These are phyloP conservation scores for Drosophila guanche DNA, from an alignment of 1,140 invertebrate genomes.

Conservation along the genomic window DNA sequence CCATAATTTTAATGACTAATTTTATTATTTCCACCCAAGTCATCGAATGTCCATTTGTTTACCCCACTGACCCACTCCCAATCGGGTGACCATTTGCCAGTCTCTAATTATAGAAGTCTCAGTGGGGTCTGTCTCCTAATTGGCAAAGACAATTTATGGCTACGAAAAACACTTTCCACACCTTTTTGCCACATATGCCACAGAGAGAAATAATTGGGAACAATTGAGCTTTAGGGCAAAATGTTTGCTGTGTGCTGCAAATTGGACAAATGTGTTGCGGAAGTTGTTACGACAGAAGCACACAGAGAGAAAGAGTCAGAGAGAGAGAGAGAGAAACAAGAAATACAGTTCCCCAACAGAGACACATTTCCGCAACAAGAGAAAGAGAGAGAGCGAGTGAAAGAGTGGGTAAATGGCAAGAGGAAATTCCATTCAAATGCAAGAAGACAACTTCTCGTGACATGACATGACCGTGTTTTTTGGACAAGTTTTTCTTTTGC, in stretches of 20 bases:
- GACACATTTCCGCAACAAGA: too few relatives aligned
- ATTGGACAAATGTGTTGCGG: constrained; percentile 66
- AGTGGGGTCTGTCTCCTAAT: constrained; percentile 25
- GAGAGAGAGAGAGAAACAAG: too few relatives aligned
- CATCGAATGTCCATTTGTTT: too few relatives aligned
- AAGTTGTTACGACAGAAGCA: constrained; percentile 49
- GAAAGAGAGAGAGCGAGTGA: too few relatives aligned
- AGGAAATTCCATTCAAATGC: constrained; percentile 10
- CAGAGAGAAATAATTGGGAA: constrained; percentile 56
- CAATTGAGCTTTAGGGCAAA: constrained; percentile 49
- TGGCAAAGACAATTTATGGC: constrained; percentile 53
- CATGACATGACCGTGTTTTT: background rate
- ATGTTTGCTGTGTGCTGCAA: constrained; percentile 43
- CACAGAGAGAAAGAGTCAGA: background rate
- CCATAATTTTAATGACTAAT: too few relatives aligned
- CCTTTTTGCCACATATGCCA: constrained; percentile 57
- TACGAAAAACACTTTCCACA: constrained; percentile 57
- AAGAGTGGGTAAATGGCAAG: background rate
- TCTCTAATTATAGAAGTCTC: constrained; percentile 38
- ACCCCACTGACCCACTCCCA: constrained; percentile 8
- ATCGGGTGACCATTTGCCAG: background rate
- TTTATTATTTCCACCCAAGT: too few relatives aligned
- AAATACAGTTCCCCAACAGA: too few relatives aligned
- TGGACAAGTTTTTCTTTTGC: too few relatives aligned
- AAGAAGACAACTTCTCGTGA: too few relatives aligned